Percentiles rank a stretch among this genome's conserved stretches.
These are phyloP conservation scores for Corynorhinus townsendii DNA, from an alignment of 2,113 vertebrate species.

Conservation along the genomic window DNA sequence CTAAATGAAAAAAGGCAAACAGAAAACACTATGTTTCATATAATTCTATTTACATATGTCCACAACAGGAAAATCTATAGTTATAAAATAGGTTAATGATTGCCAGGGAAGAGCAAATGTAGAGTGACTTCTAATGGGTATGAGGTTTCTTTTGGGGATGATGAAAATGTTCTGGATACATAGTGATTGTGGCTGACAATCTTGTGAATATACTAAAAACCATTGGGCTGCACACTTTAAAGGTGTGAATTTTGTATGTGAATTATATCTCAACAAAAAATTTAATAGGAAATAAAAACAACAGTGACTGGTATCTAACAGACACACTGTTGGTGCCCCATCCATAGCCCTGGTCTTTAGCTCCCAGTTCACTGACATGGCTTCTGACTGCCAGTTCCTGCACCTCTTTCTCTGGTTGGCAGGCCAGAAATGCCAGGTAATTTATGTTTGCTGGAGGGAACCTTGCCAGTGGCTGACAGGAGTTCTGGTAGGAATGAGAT, in stretches of 20 bases:
- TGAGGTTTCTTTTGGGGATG: not conserved
- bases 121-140: not conserved
- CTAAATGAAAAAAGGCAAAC: not conserved
- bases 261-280: conserved; percentile 19
- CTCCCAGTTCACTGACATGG: not conserved
- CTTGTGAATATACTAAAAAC: not conserved
- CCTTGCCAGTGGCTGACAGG: not conserved
- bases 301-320: not conserved
- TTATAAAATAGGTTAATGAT: not conserved
- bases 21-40: not conserved
- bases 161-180: not conserved
- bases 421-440: not conserved
- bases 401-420: not conserved
- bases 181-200: not conserved
- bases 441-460: not conserved
- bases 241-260: not conserved
- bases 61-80: not conserved
- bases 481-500: not conserved
- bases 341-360: not conserved
- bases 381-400: not conserved
- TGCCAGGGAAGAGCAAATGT: not conserved
- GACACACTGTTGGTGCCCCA: not conserved
- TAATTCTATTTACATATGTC: not conserved
- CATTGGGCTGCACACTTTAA: not conserved
- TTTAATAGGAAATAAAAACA: not conserved